Conservation (phyloP, 2,888 invertebrate genomes). For the Xestoiulus laeticollis region DNA sequence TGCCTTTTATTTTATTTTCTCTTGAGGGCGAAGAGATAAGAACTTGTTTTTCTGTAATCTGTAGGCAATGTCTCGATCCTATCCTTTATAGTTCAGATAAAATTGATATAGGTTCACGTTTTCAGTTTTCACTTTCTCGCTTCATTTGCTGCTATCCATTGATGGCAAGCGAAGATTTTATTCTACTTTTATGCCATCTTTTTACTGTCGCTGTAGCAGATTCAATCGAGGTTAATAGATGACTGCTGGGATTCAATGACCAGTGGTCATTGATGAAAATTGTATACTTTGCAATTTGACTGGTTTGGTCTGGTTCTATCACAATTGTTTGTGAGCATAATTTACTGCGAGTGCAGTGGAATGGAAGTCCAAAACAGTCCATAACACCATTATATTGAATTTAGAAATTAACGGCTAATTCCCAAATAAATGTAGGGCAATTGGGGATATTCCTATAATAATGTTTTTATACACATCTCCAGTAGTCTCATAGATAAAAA, state of each 20-base stretch:
- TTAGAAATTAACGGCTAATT: too few species aligned
- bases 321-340: too few species aligned
- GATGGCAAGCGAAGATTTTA: background rate
- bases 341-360: too few species aligned
- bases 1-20: background rate
- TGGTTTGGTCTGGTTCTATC: too few species aligned
- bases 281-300: too few species aligned
- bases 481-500: too few species aligned
- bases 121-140: background rate
- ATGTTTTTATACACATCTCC: too few species aligned
- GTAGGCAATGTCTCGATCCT: too few species aligned
- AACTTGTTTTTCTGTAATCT: background rate
- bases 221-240: background rate
- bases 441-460: too few species aligned
- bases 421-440: too few species aligned
- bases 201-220: background rate
- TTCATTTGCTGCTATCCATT: background rate
- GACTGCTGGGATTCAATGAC: background rate
- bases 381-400: too few species aligned
- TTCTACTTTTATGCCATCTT: background rate
- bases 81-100: background rate
- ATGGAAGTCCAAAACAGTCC: too few species aligned
- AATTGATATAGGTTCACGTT: background rate
- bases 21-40: background rate
- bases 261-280: background rate